These are phyloP conservation scores for Cyprinodon variegatus DNA, from an alignment of 2,113 vertebrate species.

Conservation along the genomic window DNA sequence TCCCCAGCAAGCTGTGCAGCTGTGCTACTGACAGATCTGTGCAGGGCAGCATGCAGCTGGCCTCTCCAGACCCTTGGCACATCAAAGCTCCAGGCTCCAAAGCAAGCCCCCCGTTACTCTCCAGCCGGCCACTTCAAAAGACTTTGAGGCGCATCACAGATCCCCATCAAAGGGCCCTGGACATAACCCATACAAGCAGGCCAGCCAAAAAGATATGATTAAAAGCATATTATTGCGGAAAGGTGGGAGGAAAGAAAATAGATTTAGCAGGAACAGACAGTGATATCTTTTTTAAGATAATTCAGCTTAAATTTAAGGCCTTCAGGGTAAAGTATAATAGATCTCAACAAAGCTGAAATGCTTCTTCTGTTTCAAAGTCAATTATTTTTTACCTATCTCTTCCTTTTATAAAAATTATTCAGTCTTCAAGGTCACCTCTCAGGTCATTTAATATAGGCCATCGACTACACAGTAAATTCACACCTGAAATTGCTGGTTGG, in stretches of 20 bases:
- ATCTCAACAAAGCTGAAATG: conserved; percentile 36
- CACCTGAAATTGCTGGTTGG: conserved; percentile 76
- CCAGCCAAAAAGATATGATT: conserved; percentile 75
- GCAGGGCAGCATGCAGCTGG: conserved; percentile 80
- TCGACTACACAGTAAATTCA: conserved; percentile 71
- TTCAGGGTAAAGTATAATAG: conserved; percentile 44
- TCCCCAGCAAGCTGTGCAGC: conserved; percentile 67
- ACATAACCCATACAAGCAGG: conserved; percentile 64
- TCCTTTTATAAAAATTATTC: conserved; percentile 21
- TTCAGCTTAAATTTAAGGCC: conserved; percentile 33
- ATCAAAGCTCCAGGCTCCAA: conserved; percentile 73
- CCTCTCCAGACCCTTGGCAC: conserved; percentile 71
- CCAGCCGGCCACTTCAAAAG: conserved; percentile 84
- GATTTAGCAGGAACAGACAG: conserved; percentile 40
- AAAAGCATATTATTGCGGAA: conserved; percentile 71
- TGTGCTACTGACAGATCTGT: conserved; percentile 83
- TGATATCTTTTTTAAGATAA: conserved; percentile 39
- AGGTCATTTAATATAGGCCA: conserved; percentile 80
- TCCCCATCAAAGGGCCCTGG: conserved; percentile 83
- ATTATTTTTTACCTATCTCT: conserved; percentile 22
- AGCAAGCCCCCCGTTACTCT: conserved; percentile 61
- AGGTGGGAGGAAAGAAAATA: conserved; percentile 43
- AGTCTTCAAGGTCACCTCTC: conserved; percentile 59
- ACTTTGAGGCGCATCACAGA: conserved; percentile 80
- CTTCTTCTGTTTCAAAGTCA: conserved; percentile 24